Percentiles rank a stretch among this genome's conserved stretches.
These are phyloP conservation scores for Ciona savignyi DNA, from an alignment of 23 tunicate species.

Conservation along the genomic window DNA sequence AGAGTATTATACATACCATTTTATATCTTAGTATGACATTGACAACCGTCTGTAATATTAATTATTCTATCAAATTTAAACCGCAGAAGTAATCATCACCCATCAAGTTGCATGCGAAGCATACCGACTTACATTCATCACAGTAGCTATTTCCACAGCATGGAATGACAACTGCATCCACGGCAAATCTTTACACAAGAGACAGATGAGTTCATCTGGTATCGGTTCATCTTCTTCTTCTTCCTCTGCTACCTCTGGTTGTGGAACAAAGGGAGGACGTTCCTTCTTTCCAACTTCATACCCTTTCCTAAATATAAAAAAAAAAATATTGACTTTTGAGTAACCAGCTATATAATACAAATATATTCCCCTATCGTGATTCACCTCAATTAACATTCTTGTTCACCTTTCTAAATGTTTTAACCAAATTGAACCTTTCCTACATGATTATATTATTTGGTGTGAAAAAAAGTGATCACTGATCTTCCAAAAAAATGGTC, in stretches of 20 bases:
- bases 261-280: slow-evolving; percentile 84
- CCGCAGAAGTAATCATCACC: no score
- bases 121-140: slow-evolving; percentile 63
- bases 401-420: no score
- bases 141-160: slow-evolving; percentile 94
- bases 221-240: slow-evolving; percentile 89
- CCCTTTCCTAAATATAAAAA: slow-evolving; percentile 50
- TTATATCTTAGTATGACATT: neutral
- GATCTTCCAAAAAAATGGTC: no score
- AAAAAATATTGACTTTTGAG: no score
- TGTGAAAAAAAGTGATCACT: no score
- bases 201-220: slow-evolving; percentile 84
- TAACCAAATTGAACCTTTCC: no score
- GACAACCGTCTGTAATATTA: neutral
- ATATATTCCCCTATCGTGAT: no score
- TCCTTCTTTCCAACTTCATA: slow-evolving; percentile 96
- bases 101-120: no score
- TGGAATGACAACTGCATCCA: slow-evolving; percentile 82
- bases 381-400: no score
- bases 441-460: no score
- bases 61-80: no score
- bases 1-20: neutral
- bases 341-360: no score
- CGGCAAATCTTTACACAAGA: slow-evolving; percentile 74
- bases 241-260: slow-evolving; percentile 12